Base-by-base conservation (phyloP, 2,888 invertebrate species). In the Synergus laeviventris region DNA sequence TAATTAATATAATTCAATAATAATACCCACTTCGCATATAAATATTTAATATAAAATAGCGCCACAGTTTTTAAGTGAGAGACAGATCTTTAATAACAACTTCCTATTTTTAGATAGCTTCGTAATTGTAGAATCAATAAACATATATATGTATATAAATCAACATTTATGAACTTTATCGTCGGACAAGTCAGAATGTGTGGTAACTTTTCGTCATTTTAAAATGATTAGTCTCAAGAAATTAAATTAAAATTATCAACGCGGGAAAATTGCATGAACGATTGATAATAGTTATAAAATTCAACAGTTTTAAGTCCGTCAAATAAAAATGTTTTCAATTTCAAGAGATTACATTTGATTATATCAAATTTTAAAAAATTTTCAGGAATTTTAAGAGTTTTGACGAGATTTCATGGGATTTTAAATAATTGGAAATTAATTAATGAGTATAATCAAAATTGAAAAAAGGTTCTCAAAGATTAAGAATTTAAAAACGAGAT, bases 71-170 rank as follows among this genome's bases (percentile, higher is more conserved):
- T 16, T 36, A 36, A 16, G 38, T 39, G n/a, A 24, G 45, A 31
- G 45, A 66, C 24, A 24, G 31, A 31, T 16, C 42, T 45, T 21
- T 24, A 66, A 42, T 2, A 45, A 24, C 66, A 21, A 64, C 42
- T 45, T 66, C 16, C 45, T 66, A 66, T 66, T 66, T 66, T 66
- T 45, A 66, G 24, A 45, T 24, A 24, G 9, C 3, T 8, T 42
- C 7, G 1, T 66, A 66, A 66, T 45, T 9, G 24, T 24, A 1
- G 21, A 45, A 66, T 66, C 45, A 16, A 42, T 64, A 64, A 66
- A 45, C 45, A 66, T 24, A 8, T 14, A 49, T 49, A 8, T 9
- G n/a, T 49, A 39, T 5, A 31, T 31, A n/a, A n/a, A 31, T 31
- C 31, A 31, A 31, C 31, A 5, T 31, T 31, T 31, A 54, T 54